Conservation (phyloP, 2,888 invertebrate genomes). For the Papilio gigon region DNA sequence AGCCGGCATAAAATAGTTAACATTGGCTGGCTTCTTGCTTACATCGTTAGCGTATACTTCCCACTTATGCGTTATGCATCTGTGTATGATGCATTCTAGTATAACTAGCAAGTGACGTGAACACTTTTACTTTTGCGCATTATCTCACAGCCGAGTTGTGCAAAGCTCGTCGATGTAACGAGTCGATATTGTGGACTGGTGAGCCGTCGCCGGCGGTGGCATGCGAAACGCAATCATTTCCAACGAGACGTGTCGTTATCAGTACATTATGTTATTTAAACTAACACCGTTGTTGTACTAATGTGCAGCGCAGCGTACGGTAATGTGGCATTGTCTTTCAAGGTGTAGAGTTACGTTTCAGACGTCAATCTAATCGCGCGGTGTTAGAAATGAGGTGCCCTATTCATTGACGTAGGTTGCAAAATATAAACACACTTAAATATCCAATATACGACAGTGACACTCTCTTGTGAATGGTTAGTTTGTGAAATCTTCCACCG, state of each 20-base stretch:
- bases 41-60: conserved; percentile 37
- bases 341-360: conserved; percentile 26
- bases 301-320: conserved; percentile 18
- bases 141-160: conserved; percentile 32
- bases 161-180: conserved; percentile 12
- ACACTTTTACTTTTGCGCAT: conserved; percentile 40
- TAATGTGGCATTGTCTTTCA: conserved; percentile 36
- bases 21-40: conserved; percentile 42
- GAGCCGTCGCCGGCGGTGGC: background rate
- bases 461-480: background rate
- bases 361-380: conserved; percentile 31
- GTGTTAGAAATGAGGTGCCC: conserved; percentile 25
- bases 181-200: conserved; percentile 9
- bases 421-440: conserved; percentile 14
- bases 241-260: conserved; percentile 14
- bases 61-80: conserved; percentile 37
- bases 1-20: conserved; percentile 41
- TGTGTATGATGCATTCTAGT: conserved; percentile 36
- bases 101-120: conserved; percentile 34
- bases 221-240: conserved; percentile 3
- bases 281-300: conserved; percentile 21
- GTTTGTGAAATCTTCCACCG: conserved; percentile 8
- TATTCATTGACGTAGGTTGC: conserved; percentile 17
- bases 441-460: conserved; percentile 5
- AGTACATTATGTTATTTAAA: conserved; percentile 33